Evolutionary conservation across 1,140 invertebrate genomes (phyloP).

Genomic region (Lordiphosa collinella): DNA sequence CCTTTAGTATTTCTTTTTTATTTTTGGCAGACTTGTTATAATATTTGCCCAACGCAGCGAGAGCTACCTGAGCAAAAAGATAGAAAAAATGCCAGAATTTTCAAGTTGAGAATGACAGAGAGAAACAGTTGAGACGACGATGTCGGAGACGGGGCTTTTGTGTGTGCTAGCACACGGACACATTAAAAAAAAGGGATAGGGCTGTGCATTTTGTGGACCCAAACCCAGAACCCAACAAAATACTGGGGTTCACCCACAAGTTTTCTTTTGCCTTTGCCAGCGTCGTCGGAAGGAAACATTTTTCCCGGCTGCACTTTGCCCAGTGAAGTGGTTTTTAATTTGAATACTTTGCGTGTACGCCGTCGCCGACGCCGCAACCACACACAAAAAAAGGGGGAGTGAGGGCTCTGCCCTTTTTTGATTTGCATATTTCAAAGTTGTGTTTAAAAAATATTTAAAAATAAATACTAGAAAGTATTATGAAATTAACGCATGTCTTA

Average conservation of each 20-base stretch:
- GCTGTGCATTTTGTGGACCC: conserved; percentile 10
- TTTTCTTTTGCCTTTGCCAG: conserved; percentile 13
- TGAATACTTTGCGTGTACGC: conserved; percentile 55
- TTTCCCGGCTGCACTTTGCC: conserved; percentile 33
- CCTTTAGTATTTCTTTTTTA: background rate
- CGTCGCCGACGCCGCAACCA: background rate
- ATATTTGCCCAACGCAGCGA: conserved; percentile 10
- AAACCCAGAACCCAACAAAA: conserved; percentile 3
- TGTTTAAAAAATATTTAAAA: conserved; percentile 31
- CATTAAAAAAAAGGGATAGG: conserved; percentile 3
- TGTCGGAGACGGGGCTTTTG: background rate
- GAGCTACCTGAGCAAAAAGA: conserved; percentile 7
- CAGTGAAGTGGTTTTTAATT: conserved; percentile 69
- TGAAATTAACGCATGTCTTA: conserved; percentile 30
- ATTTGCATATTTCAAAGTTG: conserved; percentile 36
- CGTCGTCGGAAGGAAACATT: conserved; percentile 46
- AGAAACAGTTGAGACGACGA: conserved; percentile 11
- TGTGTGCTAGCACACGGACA: background rate
- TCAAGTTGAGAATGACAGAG: conserved; percentile 17
- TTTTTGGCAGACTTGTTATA: conserved; percentile 10
- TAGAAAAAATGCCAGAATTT: conserved; percentile 6
- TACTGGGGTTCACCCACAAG: conserved; percentile 2
- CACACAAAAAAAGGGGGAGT: conserved; percentile 1
- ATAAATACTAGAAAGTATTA: conserved; percentile 28
- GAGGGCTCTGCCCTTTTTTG: conserved; percentile 11